Conservation (phyloP, 2,113 vertebrate genomes). For the Lathamus discolor region DNA sequence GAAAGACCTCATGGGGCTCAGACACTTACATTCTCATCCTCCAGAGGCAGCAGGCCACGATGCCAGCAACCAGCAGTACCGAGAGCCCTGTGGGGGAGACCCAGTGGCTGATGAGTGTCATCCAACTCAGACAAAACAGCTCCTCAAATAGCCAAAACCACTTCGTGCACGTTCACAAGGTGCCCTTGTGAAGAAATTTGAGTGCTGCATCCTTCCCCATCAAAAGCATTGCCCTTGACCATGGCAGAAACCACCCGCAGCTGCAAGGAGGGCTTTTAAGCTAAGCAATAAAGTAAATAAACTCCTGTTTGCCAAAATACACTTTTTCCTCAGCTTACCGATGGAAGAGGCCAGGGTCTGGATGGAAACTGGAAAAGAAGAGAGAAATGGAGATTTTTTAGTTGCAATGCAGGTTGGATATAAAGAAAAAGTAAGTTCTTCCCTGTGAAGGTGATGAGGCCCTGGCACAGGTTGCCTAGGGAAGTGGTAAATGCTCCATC, state of each 20-base stretch:
- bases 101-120: accelerated
- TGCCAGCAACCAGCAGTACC: accelerated
- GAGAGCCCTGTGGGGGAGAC: not conserved
- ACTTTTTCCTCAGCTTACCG: not conserved
- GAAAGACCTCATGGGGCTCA: accelerated
- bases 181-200: not conserved
- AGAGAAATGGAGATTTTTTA: not conserved
- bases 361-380: not conserved
- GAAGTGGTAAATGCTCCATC: not conserved
- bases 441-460: not conserved
- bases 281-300: not conserved
- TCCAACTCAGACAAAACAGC: accelerated
- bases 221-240: accelerated
- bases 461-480: not conserved
- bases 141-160: accelerated
- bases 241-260: not conserved
- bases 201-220: not conserved
- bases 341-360: not conserved
- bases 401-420: not conserved
- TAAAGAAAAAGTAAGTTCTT: not conserved
- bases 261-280: not conserved
- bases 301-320: not conserved
- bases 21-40: not conserved
- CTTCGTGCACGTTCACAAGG: accelerated
- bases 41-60: not conserved